phyloP scores from a whole-genome alignment of 2,797 vertebrate genomes.

The Falco cherrug region DNA sequence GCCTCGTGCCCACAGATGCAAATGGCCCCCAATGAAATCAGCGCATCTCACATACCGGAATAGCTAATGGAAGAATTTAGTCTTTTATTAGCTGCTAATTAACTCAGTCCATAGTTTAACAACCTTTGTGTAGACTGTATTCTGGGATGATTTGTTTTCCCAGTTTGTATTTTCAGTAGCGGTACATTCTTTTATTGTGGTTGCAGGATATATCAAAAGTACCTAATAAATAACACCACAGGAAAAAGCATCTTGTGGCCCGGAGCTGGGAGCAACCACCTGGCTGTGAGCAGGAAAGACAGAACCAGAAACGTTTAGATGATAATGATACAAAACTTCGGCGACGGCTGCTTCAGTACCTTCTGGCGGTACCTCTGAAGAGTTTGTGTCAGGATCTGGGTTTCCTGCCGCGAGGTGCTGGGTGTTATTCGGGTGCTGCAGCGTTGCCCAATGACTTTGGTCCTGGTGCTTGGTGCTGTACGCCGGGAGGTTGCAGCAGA shows the following conservation, averaged over 20 bases:
- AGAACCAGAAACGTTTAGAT: background rate
- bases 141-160: background rate
- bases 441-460: rapidly evolving
- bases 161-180: background rate
- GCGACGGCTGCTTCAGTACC: background rate
- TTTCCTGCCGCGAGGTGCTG: background rate
- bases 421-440: too few species aligned
- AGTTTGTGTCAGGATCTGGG: background rate
- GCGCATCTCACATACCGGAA: background rate
- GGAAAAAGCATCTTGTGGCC: background rate
- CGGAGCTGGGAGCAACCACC: background rate
- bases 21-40: background rate
- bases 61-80: background rate
- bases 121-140: background rate
- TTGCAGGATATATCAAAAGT: background rate
- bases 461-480: background rate
- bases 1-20: background rate
- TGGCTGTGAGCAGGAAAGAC: rapidly evolving
- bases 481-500: background rate
- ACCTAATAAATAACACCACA: background rate
- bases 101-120: background rate
- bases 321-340: rapidly evolving
- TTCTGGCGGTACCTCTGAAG: background rate
- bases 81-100: background rate
- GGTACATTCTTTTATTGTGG: too few species aligned